Base-by-base conservation (phyloP, 2,888 invertebrate species). In the Nipponacmea schrenckii region DNA sequence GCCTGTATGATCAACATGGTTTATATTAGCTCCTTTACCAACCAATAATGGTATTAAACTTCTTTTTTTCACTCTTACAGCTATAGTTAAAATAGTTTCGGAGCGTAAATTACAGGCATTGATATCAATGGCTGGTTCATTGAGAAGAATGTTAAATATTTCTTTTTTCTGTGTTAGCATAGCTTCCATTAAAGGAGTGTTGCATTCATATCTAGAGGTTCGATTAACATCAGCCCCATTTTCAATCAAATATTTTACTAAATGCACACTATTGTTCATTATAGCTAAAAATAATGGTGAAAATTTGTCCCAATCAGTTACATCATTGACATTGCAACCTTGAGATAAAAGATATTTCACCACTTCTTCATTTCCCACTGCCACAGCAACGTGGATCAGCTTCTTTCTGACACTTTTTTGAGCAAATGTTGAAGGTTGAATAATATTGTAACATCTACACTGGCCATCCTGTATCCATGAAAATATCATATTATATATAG, bases 11-110 rank as follows among this genome's bases (percentile, higher is more conserved):
- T 79, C 79, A 0, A 69, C 69, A 1, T 75, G 44, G 39, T 85
- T 79, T 1, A 81, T 79, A 67, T 82, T 68, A 3, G 84, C 84
- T 1, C 85, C 85, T n/a, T 82, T 80, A 24, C 78, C 71, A 62
- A 86, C 67, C 45, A 86, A 70, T 67, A 76, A 65, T 24, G 77
- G 77, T 45, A 80, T 74, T 2, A 78, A 64, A 31, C 78, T 76
- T 44, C 76, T 71, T 62, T 77, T 72, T 50, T 79, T 75, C 71
- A 77, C 72, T 39, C 80, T 70, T 14, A 81, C 74, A 67, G 81
- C 79, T 12, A 77, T 39, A 7, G 79, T 71, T 31, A 84, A 66
- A 2, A 81, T 72, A 8, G 81, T 76, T 46, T 83, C 81, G 15
- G 73, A 69, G 14, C 77, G 71, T 50, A 78, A 68, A 67, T 76